These are phyloP conservation scores for Bradysia coprophila DNA, from an alignment of 1,140 invertebrate species.

Conservation along the genomic window DNA sequence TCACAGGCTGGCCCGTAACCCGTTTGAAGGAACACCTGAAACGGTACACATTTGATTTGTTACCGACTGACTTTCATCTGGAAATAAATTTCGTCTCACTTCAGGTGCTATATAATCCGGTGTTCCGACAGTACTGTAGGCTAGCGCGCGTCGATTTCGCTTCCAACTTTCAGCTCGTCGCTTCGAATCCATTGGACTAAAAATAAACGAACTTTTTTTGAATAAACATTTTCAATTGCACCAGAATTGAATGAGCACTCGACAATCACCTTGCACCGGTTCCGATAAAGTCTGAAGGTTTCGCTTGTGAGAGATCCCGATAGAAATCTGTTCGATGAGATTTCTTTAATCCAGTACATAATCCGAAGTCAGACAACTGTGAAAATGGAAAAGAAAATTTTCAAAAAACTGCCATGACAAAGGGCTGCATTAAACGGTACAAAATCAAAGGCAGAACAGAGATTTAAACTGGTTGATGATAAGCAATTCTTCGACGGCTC, in stretches of 20 bases:
- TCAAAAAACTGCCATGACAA: neutral
- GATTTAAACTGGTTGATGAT: too few species aligned
- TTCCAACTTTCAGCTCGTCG: conserved; percentile 96
- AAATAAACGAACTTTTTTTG: conserved; percentile 1
- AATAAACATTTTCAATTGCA: neutral
- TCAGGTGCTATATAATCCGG: conserved; percentile 99
- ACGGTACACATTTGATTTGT: neutral
- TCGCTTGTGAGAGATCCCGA: conserved; percentile 89
- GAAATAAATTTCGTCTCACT: conserved; percentile 9
- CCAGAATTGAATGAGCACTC: neutral
- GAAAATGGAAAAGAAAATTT: neutral
- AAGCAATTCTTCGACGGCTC: too few species aligned
- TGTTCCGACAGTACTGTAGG: conserved; percentile 94
- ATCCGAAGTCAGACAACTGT: conserved; percentile 77
- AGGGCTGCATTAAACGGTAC: neutral
- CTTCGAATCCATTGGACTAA: conserved; percentile 87
- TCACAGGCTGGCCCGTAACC: conserved; percentile 95
- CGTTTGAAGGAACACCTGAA: conserved; percentile 87
- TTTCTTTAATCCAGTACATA: conserved; percentile 98
- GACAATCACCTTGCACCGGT: conserved; percentile 20
- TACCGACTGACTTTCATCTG: neutral
- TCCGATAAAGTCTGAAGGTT: conserved; percentile 70
- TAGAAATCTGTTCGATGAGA: conserved; percentile 99
- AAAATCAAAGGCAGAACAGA: too few species aligned
- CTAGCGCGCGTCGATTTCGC: conserved; percentile 80